Conservation (phyloP, 2,888 invertebrate genomes). For the Teleiodes luculella region DNA sequence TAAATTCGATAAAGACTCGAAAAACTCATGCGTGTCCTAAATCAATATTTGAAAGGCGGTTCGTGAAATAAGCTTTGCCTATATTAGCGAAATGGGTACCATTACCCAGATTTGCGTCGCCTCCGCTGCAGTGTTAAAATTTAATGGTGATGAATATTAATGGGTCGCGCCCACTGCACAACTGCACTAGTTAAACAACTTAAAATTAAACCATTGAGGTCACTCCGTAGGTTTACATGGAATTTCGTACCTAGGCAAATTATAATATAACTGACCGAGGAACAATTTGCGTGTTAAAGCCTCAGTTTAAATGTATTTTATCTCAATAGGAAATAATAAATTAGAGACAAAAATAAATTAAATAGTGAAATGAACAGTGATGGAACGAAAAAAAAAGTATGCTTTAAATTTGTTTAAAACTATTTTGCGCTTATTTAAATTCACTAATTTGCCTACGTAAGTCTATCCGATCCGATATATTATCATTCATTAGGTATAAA, state of each 20-base stretch:
- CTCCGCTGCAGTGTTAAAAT: conserved; percentile 4
- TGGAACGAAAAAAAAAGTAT: no score
- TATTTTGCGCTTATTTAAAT: no score
- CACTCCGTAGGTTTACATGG: background rate
- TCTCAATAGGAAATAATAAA: no score
- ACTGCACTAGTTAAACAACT: background rate
- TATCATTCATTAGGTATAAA: no score
- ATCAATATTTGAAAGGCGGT: background rate
- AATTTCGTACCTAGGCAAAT: background rate
- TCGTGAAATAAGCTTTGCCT: background rate
- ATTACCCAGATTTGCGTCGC: background rate
- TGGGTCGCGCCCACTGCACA: background rate
- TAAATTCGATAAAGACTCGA: background rate
- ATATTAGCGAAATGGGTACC: background rate
- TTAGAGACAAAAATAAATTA: no score
- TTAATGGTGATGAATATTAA: conserved; percentile 7
- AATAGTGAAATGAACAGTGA: no score
- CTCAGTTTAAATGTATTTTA: no score
- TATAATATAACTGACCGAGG: background rate
- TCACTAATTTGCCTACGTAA: no score
- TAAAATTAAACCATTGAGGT: conserved; percentile 2
- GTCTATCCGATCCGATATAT: no score
- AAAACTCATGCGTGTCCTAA: background rate
- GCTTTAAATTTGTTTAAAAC: no score
- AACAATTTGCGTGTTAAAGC: no score